These are phyloP conservation scores for Strix occidentalis DNA, from an alignment of 2,797 vertebrate species.

Conservation along the genomic window DNA sequence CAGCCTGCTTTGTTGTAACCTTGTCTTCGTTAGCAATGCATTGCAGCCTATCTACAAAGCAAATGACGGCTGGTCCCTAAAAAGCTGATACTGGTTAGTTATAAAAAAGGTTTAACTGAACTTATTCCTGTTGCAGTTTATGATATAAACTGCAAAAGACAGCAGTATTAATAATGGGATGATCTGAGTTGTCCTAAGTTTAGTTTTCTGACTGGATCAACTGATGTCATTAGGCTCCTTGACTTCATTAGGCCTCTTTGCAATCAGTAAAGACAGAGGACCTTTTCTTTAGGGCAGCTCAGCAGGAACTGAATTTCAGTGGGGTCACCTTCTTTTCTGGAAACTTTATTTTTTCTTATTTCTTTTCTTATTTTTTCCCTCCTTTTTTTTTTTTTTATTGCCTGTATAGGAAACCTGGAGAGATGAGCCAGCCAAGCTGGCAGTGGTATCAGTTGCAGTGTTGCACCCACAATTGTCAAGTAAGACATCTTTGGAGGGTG, in stretches of 20 bases:
- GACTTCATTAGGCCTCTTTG: neutral
- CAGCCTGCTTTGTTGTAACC: neutral
- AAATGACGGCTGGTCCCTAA: neutral
- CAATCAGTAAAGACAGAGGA: neutral
- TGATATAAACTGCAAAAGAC: neutral
- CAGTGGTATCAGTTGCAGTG: neutral
- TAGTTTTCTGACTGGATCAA: neutral
- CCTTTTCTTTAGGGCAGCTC: neutral
- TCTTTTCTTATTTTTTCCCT: no score
- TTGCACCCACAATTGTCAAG: neutral
- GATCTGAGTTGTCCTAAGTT: neutral
- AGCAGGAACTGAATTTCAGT: neutral
- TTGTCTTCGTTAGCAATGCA: accelerated
- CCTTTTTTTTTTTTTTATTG: neutral
- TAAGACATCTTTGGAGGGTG: neutral
- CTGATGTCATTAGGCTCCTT: neutral
- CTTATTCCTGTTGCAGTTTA: neutral
- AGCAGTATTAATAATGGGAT: neutral
- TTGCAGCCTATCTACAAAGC: neutral
- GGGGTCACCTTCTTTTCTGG: neutral
- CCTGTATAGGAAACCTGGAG: neutral
- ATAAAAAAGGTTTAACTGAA: neutral
- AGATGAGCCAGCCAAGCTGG: neutral
- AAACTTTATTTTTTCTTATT: accelerated
- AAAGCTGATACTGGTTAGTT: neutral